phyloP scores from a whole-genome alignment of 2,888 invertebrate genomes.

The Eretmocerus hayati region DNA sequence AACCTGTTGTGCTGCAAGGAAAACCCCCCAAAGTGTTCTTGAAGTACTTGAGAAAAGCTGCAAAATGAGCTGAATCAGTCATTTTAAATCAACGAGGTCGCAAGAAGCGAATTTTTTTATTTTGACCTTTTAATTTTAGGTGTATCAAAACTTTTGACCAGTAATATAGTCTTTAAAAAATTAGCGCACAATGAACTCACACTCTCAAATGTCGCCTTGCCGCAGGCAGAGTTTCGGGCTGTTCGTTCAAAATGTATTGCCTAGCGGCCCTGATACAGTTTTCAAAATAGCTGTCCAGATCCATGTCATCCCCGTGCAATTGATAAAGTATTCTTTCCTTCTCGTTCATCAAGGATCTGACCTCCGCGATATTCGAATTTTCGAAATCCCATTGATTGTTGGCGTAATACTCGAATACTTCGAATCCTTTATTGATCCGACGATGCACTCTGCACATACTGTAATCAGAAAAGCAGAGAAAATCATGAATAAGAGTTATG shows the following conservation, averaged over 20 bases:
- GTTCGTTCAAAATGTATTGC: slow-evolving; percentile 74
- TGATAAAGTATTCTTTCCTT: slow-evolving; percentile 62
- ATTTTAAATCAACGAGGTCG: too few relatives aligned
- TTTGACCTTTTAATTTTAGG: too few relatives aligned
- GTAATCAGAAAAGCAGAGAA: too few relatives aligned
- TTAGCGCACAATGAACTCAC: slow-evolving; percentile 49
- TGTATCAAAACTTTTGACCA: too few relatives aligned
- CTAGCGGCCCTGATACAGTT: slow-evolving; percentile 75
- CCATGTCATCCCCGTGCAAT: slow-evolving; percentile 63
- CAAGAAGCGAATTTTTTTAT: too few relatives aligned
- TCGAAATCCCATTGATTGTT: slow-evolving; percentile 88
- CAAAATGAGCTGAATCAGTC: too few relatives aligned
- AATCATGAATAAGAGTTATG: too few relatives aligned
- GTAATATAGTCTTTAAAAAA: too few relatives aligned
- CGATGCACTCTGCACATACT: slow-evolving; percentile 78
- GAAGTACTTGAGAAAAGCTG: too few relatives aligned
- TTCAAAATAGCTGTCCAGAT: slow-evolving; percentile 75
- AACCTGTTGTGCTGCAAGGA: too few relatives aligned
- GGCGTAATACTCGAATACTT: slow-evolving; percentile 86
- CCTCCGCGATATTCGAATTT: slow-evolving; percentile 57
- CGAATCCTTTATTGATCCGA: slow-evolving; percentile 77
- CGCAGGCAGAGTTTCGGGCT: slow-evolving; percentile 71
- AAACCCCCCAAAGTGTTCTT: too few relatives aligned
- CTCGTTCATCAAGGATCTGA: slow-evolving; percentile 58
- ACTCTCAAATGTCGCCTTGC: slow-evolving; percentile 72